Evolutionary conservation across 2,888 invertebrate genomes (phyloP).

Genomic region (Meloe dianella): DNA sequence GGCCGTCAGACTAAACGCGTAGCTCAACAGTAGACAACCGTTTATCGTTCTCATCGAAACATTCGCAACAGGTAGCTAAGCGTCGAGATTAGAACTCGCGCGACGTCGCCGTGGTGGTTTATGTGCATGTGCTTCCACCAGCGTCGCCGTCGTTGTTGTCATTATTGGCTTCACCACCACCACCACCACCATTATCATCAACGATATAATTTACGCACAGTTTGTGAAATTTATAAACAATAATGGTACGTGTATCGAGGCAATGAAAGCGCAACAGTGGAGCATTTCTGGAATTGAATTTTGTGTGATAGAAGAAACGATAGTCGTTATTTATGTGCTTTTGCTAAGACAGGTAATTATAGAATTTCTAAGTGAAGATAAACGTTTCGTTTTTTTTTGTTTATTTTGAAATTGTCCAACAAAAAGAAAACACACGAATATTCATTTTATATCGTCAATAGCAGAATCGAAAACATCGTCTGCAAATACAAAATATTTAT

Average conservation of each 20-base stretch:
- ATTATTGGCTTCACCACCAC: neutral
- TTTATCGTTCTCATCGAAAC: slow-evolving; percentile 38
- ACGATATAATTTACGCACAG: slow-evolving; percentile 12
- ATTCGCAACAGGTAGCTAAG: slow-evolving; percentile 52
- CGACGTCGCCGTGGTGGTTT: slow-evolving; percentile 13
- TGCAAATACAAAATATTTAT: neutral
- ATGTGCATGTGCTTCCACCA: slow-evolving; percentile 26
- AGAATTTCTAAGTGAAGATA: neutral
- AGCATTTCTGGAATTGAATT: neutral
- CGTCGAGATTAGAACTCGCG: slow-evolving; percentile 15
- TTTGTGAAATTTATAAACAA: slow-evolving; percentile 14
- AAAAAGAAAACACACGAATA: neutral
- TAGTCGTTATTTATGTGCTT: neutral
- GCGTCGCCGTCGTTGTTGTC: neutral
- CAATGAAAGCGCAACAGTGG: neutral
- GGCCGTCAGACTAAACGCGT: slow-evolving; percentile 51
- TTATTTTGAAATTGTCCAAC: neutral
- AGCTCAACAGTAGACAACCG: slow-evolving; percentile 43
- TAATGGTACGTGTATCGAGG: neutral
- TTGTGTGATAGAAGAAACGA: neutral
- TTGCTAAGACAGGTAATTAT: neutral
- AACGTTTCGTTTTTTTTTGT: neutral
- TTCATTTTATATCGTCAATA: neutral
- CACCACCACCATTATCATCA: slow-evolving; percentile 1
- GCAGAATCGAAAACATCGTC: neutral